Percentiles rank a stretch among this genome's conserved stretches.
phyloP scores from a whole-genome alignment of 2,888 invertebrate species.

The Dione juno region DNA sequence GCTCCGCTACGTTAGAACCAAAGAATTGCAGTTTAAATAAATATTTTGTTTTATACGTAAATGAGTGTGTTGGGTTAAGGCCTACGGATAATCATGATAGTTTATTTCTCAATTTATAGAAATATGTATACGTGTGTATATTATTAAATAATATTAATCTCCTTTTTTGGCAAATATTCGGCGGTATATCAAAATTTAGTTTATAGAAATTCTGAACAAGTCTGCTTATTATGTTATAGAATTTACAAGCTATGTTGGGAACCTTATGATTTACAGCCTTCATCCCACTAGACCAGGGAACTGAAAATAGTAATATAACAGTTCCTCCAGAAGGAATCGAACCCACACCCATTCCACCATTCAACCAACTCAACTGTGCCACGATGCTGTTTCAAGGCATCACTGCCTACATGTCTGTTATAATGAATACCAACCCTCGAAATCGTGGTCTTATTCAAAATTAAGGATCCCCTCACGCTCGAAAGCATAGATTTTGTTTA shows the following conservation, averaged over 20 bases:
- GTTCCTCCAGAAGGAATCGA: not conserved
- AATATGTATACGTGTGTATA: no score
- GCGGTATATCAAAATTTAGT: no score
- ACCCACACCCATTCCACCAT: not conserved
- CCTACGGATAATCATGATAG: no score
- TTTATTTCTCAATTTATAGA: no score
- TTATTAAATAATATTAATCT: no score
- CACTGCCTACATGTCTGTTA: not conserved
- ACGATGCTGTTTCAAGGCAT: not conserved
- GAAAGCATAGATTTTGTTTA: slow-evolving; percentile 44
- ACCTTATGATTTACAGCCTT: no score
- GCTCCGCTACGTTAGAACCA: slow-evolving; percentile 19
- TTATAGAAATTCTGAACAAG: no score
- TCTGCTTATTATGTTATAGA: no score
- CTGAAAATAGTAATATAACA: no score
- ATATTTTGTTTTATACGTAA: not conserved
- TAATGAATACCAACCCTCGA: slow-evolving; percentile 18
- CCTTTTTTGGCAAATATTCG: no score
- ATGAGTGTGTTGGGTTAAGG: not conserved
- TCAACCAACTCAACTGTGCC: not conserved
- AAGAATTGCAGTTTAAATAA: slow-evolving; percentile 4
- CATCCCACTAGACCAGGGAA: no score
- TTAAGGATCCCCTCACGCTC: slow-evolving; percentile 25
- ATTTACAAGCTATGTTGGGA: no score
- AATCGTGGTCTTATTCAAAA: slow-evolving; percentile 23